These are phyloP conservation scores for Calliopsis andreniformis DNA, from an alignment of 1,140 invertebrate species.

Conservation along the genomic window DNA sequence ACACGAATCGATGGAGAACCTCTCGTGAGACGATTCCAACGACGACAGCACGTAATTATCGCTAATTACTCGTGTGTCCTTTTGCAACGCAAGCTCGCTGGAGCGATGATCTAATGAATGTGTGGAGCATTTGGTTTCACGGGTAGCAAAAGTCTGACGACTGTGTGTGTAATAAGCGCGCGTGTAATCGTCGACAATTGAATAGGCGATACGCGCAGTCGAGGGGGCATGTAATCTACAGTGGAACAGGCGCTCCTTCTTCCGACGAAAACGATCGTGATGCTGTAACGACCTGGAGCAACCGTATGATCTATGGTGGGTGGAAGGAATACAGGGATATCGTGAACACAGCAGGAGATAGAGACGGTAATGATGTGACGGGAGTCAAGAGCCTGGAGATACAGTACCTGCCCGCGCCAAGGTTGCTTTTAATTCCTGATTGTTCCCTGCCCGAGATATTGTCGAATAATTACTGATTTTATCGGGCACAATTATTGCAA, in stretches of 20 bases:
- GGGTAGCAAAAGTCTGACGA: background rate
- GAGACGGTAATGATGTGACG: too few species aligned
- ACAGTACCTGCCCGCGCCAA: too few species aligned
- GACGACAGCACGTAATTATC: background rate
- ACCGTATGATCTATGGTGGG: too few species aligned
- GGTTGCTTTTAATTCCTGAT: too few species aligned
- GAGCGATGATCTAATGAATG: conserved; percentile 15
- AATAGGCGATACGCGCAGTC: conserved; percentile 15
- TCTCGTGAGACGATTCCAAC: background rate
- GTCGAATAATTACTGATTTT: too few species aligned
- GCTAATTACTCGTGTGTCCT: conserved; percentile 16
- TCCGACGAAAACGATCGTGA: background rate
- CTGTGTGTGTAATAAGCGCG: conserved; percentile 27
- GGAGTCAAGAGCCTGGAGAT: too few species aligned
- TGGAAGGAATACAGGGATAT: too few species aligned
- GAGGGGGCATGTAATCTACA: conserved; percentile 24
- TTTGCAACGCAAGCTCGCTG: background rate
- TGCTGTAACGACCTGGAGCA: background rate
- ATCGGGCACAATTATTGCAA: too few species aligned
- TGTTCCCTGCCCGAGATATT: too few species aligned
- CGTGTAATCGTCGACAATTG: conserved; percentile 33
- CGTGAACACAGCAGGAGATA: too few species aligned
- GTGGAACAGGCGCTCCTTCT: conserved; percentile 28
- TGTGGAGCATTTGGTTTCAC: conserved; percentile 1
- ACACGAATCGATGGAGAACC: too few species aligned